phyloP scores from a whole-genome alignment of 2,797 vertebrate species.

The Xiphorhynchus erythropygius region DNA sequence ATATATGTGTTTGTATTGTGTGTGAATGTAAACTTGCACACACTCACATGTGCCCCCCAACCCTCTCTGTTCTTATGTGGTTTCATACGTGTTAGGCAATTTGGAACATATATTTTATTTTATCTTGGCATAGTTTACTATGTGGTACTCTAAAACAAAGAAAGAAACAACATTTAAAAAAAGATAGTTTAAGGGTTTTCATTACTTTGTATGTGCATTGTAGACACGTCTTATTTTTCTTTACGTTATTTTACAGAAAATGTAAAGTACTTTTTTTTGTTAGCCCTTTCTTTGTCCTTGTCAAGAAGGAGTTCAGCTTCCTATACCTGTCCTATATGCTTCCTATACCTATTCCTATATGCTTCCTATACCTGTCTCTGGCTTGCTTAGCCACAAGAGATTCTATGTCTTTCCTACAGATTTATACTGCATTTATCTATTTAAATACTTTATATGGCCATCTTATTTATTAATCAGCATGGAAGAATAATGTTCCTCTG shows the following conservation, averaged over 20 bases:
- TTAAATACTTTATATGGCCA: background rate
- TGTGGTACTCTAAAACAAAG: background rate
- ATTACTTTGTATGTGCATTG: background rate
- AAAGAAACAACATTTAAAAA: background rate
- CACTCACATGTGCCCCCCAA: accelerated
- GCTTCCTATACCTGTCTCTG: background rate
- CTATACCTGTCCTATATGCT: background rate
- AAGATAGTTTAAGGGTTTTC: accelerated
- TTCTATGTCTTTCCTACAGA: background rate
- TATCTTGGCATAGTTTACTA: background rate
- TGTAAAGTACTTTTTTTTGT: background rate
- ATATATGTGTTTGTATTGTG: accelerated
- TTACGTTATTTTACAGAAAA: background rate
- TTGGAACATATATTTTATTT: background rate
- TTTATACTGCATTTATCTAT: background rate
- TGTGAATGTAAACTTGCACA: accelerated
- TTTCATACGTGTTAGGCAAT: background rate
- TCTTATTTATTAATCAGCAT: background rate
- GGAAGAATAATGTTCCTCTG: background rate
- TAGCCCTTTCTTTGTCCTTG: background rate
- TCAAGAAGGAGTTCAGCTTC: background rate
- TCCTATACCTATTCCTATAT: background rate
- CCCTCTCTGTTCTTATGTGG: background rate
- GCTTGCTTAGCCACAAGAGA: background rate
- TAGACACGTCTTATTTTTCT: background rate